These are phyloP conservation scores for Zaprionus ornatus DNA, from an alignment of 1,140 invertebrate genomes.

Conservation along the genomic window DNA sequence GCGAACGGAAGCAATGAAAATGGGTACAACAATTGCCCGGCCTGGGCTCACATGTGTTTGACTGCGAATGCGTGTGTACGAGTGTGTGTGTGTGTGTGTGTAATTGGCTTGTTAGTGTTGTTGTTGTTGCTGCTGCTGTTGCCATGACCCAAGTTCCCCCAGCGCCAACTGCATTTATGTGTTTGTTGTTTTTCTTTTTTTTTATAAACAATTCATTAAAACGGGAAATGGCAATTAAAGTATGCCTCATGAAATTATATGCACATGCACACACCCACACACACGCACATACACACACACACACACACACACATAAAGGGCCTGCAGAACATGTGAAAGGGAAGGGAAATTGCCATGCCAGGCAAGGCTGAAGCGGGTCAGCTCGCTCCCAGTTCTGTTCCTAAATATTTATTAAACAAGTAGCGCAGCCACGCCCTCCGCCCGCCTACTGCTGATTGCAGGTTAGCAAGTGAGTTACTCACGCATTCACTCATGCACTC, in stretches of 20 bases:
- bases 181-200: slow-evolving; percentile 24
- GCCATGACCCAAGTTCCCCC: slow-evolving; percentile 57
- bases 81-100: slow-evolving; percentile 8
- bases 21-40: slow-evolving; percentile 64
- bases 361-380: slow-evolving; percentile 28
- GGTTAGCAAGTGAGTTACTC: slow-evolving; percentile 42
- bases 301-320: slow-evolving; percentile 4
- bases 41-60: slow-evolving; percentile 9
- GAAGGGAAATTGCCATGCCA: slow-evolving; percentile 39
- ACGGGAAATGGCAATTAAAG: slow-evolving; percentile 73
- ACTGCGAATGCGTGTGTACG: slow-evolving; percentile 3
- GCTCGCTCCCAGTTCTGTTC: slow-evolving; percentile 14
- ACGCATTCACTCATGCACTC: slow-evolving; percentile 33
- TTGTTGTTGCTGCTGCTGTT: slow-evolving; percentile 47
- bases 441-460: slow-evolving; percentile 11
- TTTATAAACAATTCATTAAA: slow-evolving; percentile 75
- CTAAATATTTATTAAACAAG: slow-evolving; percentile 40
- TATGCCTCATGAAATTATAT: slow-evolving; percentile 42
- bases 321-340: slow-evolving; percentile 26
- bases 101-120: slow-evolving; percentile 29
- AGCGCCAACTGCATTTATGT: slow-evolving; percentile 31
- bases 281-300: neutral
- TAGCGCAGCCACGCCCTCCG: neutral
- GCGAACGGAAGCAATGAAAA: slow-evolving; percentile 70
- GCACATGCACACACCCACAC: neutral